phyloP scores from a whole-genome alignment of 2,888 invertebrate genomes.

The Diloba caeruleocephala region DNA sequence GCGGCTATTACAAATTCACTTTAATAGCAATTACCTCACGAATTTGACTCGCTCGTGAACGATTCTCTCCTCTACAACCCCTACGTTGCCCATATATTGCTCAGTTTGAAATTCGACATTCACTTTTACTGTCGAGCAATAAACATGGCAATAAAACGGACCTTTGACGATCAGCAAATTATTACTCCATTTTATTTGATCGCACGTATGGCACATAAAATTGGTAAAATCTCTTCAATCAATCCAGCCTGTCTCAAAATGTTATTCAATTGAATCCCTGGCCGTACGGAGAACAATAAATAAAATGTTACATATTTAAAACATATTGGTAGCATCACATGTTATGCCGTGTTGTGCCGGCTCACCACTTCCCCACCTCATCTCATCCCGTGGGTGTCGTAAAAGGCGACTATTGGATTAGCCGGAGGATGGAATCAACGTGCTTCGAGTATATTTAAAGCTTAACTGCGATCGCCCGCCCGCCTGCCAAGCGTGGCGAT shows the following conservation, averaged over 20 bases:
- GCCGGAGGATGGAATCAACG: no score
- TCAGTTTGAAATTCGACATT: slow-evolving; percentile 30
- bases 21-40: slow-evolving; percentile 28
- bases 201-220: slow-evolving; percentile 36
- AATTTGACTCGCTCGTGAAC: slow-evolving; percentile 21
- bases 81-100: slow-evolving; percentile 20
- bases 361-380: no score
- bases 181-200: slow-evolving; percentile 46
- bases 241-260: slow-evolving; percentile 5
- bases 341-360: no score
- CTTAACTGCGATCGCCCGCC: no score
- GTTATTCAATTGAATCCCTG: slow-evolving; percentile 8
- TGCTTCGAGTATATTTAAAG: no score
- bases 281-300: slow-evolving; percentile 6
- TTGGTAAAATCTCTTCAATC: slow-evolving; percentile 24
- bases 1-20: slow-evolving; percentile 8
- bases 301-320: background rate
- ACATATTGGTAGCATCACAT: no score
- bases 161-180: slow-evolving; percentile 37
- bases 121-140: slow-evolving; percentile 40
- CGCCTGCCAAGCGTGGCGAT: no score
- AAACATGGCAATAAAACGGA: slow-evolving; percentile 45
- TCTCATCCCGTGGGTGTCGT: no score
- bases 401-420: no score
- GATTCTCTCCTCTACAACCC: slow-evolving; percentile 8